Percentiles rank a stretch among this genome's conserved stretches.
Conservation (phyloP, 2,797 vertebrate species). For the Semotilus atromaculatus region DNA sequence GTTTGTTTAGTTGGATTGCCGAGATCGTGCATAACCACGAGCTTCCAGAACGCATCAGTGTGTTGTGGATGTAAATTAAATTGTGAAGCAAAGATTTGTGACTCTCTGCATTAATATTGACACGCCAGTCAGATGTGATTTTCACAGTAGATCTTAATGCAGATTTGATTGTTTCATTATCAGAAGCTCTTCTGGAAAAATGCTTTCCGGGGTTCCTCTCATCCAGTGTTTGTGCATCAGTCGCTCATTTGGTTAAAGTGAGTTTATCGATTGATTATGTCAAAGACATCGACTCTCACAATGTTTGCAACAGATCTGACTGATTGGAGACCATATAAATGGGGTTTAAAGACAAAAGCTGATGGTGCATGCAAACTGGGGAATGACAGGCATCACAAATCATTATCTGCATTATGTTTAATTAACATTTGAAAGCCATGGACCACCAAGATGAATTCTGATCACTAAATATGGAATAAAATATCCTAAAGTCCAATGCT, state of each 20-base stretch:
- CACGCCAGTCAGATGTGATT: not conserved
- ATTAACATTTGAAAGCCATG: not conserved
- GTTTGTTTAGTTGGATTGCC: not conserved
- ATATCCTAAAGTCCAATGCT: not conserved
- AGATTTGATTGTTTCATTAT: slow-evolving; percentile 9
- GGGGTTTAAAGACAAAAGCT: not conserved
- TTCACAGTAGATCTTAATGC: not conserved
- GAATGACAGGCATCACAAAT: not conserved
- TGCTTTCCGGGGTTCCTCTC: not conserved
- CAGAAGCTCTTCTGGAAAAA: slow-evolving; percentile 9
- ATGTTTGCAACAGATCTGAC: not conserved
- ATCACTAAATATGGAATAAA: not conserved
- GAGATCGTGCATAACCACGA: slow-evolving; percentile 20
- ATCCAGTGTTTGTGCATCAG: not conserved
- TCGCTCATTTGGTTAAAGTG: not conserved
- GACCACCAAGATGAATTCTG: not conserved
- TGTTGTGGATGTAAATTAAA: not conserved
- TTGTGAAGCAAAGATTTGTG: slow-evolving; percentile 21
- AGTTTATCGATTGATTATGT: slow-evolving; percentile 6
- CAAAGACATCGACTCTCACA: not conserved
- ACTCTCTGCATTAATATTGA: slow-evolving; percentile 5
- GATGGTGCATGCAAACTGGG: not conserved
- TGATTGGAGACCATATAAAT: not conserved
- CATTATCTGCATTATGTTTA: not conserved
- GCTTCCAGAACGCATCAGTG: not conserved